These are phyloP conservation scores for Parelbella ahira DNA, from an alignment of 2,888 invertebrate genomes.

Conservation along the genomic window DNA sequence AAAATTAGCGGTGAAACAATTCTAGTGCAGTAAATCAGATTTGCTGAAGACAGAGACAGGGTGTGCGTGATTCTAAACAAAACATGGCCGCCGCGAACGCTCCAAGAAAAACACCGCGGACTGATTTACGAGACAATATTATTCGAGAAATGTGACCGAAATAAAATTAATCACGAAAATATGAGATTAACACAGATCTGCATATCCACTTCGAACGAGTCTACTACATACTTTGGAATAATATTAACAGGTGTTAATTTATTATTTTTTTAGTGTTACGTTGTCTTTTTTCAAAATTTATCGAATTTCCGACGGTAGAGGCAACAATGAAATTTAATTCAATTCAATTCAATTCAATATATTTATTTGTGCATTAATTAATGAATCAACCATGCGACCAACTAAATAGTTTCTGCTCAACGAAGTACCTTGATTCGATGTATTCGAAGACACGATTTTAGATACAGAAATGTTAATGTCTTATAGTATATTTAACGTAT, in stretches of 20 bases:
- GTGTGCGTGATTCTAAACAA: slow-evolving; percentile 78
- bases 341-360: too few relatives aligned
- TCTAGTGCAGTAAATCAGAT: slow-evolving; percentile 68
- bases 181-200: slow-evolving; percentile 61
- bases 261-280: too few relatives aligned
- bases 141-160: slow-evolving; percentile 72
- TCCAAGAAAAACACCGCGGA: slow-evolving; percentile 77
- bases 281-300: too few relatives aligned
- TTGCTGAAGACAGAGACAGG: slow-evolving; percentile 58
- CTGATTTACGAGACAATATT: slow-evolving; percentile 78
- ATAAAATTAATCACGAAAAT: slow-evolving; percentile 70
- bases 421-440: too few relatives aligned
- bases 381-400: too few relatives aligned
- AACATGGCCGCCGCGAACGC: slow-evolving; percentile 58
- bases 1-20: slow-evolving; percentile 47
- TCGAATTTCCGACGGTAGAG: too few relatives aligned
- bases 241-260: background rate
- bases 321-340: too few relatives aligned
- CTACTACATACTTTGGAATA: slow-evolving; percentile 27
- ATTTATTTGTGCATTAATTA: too few relatives aligned
- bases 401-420: too few relatives aligned
- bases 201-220: slow-evolving; percentile 35
- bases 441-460: too few relatives aligned
- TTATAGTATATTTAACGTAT: too few relatives aligned
- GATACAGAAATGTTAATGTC: too few relatives aligned